Evolutionary conservation across 2,113 vertebrate genomes (phyloP).

Genomic region (Apteryx owenii): DNA sequence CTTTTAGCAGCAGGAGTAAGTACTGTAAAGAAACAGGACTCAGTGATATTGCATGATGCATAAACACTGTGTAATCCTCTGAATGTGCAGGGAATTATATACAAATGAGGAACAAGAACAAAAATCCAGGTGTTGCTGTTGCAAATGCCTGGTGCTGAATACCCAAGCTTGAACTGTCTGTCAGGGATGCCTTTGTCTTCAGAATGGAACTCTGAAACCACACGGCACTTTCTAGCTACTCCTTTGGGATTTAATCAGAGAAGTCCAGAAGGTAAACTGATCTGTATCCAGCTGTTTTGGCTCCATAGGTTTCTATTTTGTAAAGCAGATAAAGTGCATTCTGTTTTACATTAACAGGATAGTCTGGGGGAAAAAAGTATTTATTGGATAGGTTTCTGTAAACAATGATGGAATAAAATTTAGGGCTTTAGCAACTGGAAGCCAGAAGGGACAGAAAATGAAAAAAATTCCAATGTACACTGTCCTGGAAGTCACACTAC

Average conservation of each 20-base stretch:
- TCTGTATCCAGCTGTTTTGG: not conserved
- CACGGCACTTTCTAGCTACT: not conserved
- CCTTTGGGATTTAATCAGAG: not conserved
- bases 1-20: conserved; percentile 80
- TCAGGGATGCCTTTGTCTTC: conserved; percentile 11
- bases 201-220: not conserved
- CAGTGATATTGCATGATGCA: conserved; percentile 66
- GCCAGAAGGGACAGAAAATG: not conserved
- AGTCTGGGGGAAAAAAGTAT: not conserved
- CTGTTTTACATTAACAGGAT: conserved; percentile 12
- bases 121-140: conserved; percentile 34
- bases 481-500: not conserved
- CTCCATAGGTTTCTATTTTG: conserved; percentile 15
- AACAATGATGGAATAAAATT: conserved; percentile 22
- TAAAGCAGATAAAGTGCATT: conserved; percentile 18
- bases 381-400: conserved; percentile 40
- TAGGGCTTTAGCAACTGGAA: not conserved
- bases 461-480: not conserved
- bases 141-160: not conserved
- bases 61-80: conserved; percentile 79
- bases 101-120: conserved; percentile 36
- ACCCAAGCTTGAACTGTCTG: not conserved
- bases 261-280: conserved; percentile 7
- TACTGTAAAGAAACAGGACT: conserved; percentile 76
- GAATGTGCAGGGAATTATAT: conserved; percentile 72